These are phyloP conservation scores for Lobophora halterata DNA, from an alignment of 2,888 invertebrate genomes.

Conservation along the genomic window DNA sequence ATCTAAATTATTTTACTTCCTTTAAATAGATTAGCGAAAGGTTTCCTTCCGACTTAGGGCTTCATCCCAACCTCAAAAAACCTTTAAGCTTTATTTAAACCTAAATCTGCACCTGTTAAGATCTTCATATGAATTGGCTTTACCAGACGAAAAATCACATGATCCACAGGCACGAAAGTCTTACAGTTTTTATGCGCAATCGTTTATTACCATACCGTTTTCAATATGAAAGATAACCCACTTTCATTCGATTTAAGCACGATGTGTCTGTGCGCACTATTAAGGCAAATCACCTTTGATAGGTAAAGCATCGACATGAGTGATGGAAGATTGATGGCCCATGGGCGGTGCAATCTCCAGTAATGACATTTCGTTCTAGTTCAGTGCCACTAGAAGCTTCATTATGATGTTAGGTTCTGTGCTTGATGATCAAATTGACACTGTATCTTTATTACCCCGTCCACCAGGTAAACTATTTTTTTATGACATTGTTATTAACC, in stretches of 20 bases:
- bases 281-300: conserved; percentile 41
- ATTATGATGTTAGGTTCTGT: background rate
- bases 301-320: conserved; percentile 34
- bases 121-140: too few relatives aligned
- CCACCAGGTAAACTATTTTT: too few relatives aligned
- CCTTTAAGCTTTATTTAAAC: too few relatives aligned
- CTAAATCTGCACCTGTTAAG: too few relatives aligned
- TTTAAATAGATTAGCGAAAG: too few relatives aligned
- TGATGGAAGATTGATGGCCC: conserved; percentile 39
- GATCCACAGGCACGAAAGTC: conserved; percentile 4
- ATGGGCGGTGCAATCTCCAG: conserved; percentile 14
- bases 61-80: too few relatives aligned
- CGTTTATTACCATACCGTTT: conserved; percentile 25
- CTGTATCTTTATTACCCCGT: too few relatives aligned
- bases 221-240: conserved; percentile 39
- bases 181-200: conserved; percentile 20
- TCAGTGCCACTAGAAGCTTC: conserved; percentile 19
- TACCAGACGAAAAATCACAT: too few relatives aligned
- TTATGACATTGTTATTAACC: too few relatives aligned
- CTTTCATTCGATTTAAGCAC: conserved; percentile 38
- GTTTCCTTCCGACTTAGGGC: too few relatives aligned
- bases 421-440: too few relatives aligned
- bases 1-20: too few relatives aligned
- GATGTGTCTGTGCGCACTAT: conserved; percentile 36
- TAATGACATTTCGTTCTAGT: conserved; percentile 25